Evolutionary conservation across 2,888 invertebrate genomes (phyloP).

Genomic region (Lepidocyrtinus sp.): DNA sequence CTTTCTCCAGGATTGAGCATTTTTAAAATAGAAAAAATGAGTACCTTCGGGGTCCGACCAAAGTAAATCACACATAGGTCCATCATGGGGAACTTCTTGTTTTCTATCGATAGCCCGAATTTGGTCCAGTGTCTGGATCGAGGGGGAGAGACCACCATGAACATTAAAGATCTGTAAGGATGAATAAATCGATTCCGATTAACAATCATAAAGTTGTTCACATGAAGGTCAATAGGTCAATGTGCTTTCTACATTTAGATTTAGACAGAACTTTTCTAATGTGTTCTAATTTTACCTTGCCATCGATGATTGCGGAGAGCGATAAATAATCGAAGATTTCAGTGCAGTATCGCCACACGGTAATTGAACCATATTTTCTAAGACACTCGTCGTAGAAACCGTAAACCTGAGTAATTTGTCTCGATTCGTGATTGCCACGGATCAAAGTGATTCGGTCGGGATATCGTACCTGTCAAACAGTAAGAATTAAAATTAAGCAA

Average conservation of each 20-base stretch:
- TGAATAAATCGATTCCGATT: too few species aligned
- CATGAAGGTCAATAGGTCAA: neutral
- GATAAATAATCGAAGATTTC: slow-evolving; percentile 99
- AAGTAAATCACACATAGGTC: slow-evolving; percentile 99
- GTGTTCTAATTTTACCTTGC: slow-evolving; percentile 79
- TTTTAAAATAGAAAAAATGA: too few species aligned
- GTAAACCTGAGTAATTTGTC: slow-evolving; percentile 99
- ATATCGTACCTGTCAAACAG: slow-evolving; percentile 86
- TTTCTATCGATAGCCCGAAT: slow-evolving; percentile 98
- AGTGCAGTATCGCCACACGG: slow-evolving; percentile 99
- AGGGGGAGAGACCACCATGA: slow-evolving; percentile 98
- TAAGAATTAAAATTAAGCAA: slow-evolving; percentile 19
- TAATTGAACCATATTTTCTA: slow-evolving; percentile 97
- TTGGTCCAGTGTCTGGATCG: slow-evolving; percentile 98
- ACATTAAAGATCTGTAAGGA: slow-evolving; percentile 99
- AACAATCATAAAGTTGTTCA: neutral
- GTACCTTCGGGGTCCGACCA: slow-evolving; percentile 99
- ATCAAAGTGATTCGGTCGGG: slow-evolving; percentile 99
- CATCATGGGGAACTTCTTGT: slow-evolving; percentile 98
- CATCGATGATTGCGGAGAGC: slow-evolving; percentile 96
- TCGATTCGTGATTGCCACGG: slow-evolving; percentile 98
- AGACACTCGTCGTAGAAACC: slow-evolving; percentile 99
- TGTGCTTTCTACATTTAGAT: neutral
- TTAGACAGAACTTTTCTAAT: neutral
- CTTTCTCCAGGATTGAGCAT: too few species aligned